Conservation (phyloP, 2,888 invertebrate species). For the Macrophya alboannulata region DNA sequence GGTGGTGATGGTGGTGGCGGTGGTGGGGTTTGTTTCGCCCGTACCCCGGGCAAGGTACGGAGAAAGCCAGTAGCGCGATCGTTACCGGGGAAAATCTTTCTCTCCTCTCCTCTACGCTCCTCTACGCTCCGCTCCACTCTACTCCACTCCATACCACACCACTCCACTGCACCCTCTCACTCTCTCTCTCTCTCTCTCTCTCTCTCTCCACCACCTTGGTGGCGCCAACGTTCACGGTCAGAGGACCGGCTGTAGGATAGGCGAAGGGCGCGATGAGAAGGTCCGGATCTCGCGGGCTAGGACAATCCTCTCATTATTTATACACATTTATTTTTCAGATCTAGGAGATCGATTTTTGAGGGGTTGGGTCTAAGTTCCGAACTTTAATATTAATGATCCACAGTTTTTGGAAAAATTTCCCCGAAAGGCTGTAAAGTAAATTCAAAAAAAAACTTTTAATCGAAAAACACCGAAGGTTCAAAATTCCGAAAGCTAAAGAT, state of each 20-base stretch:
- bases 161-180: not conserved
- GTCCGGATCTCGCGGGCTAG: conserved; percentile 7
- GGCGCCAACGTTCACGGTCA: conserved; percentile 54
- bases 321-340: not conserved
- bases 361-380: no score
- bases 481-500: no score
- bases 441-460: no score
- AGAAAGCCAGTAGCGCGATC: conserved; percentile 67
- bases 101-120: conserved; percentile 62
- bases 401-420: no score
- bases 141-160: not conserved
- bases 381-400: no score
- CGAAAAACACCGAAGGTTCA: no score
- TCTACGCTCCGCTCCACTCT: not conserved
- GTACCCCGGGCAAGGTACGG: conserved; percentile 75
- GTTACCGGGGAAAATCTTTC: conserved; percentile 73
- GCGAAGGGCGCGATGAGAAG: conserved; percentile 42
- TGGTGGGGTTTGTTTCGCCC: conserved; percentile 64
- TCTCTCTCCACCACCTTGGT: conserved; percentile 48
- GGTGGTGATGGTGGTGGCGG: not conserved
- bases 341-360: not conserved
- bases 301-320: conserved; percentile 1
- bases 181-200: conserved; percentile 21
- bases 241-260: conserved; percentile 54
- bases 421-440: no score